These are phyloP conservation scores for Drosophila diplacantha DNA, from an alignment of 2,888 invertebrate species.

Conservation along the genomic window DNA sequence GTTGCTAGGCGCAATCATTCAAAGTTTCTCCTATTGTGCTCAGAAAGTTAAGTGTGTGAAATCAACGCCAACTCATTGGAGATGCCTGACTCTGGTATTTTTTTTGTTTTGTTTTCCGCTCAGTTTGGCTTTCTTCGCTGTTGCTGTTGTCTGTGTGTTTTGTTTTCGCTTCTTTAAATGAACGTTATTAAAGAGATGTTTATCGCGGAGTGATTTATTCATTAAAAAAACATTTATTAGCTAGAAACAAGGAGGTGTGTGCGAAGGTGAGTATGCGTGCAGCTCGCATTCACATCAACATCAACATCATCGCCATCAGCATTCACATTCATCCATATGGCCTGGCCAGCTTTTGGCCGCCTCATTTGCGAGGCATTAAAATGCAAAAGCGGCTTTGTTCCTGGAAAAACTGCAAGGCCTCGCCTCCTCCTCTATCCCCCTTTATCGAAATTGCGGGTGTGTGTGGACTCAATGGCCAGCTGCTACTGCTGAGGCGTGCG, in stretches of 20 bases:
- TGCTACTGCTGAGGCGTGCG: constrained; percentile 40
- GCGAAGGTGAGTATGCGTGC: constrained; percentile 40
- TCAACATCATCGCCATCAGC: constrained; percentile 11
- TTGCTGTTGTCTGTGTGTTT: constrained; percentile 50
- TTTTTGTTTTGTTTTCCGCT: constrained; percentile 22
- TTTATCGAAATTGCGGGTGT: constrained; percentile 38
- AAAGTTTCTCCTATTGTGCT: constrained; percentile 32
- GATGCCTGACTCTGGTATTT: constrained; percentile 24
- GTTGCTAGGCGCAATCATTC: constrained; percentile 61
- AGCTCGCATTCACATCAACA: constrained; percentile 43
- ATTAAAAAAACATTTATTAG: constrained; percentile 77
- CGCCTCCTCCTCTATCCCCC: background rate
- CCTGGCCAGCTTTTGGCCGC: constrained; percentile 40
- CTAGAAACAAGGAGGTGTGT: constrained; percentile 62
- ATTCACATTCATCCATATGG: constrained; percentile 45
- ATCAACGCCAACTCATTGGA: constrained; percentile 53
- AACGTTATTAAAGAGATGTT: constrained; percentile 77
- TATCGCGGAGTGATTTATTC: constrained; percentile 78
- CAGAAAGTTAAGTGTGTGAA: constrained; percentile 49
- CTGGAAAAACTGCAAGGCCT: constrained; percentile 68
- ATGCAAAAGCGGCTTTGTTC: constrained; percentile 75
- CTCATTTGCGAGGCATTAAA: constrained; percentile 69
- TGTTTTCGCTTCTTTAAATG: constrained; percentile 74
- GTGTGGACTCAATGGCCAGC: constrained; percentile 35
- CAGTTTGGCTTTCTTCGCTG: constrained; percentile 49